These are phyloP conservation scores for Theristus sp. DNA, from an alignment of 2,888 invertebrate genomes.

Conservation along the genomic window DNA sequence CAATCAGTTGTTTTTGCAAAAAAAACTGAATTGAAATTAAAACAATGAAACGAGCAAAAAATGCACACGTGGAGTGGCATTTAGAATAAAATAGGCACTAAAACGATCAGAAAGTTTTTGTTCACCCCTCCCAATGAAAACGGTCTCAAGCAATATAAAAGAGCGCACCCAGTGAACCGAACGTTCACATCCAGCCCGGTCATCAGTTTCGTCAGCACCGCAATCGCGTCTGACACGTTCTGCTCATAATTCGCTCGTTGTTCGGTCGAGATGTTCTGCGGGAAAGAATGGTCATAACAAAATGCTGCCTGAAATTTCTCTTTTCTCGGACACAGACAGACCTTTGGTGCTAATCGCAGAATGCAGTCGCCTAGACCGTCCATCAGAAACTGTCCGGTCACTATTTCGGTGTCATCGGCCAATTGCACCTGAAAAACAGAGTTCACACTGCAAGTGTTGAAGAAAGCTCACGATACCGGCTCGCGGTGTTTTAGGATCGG, in stretches of 20 bases:
- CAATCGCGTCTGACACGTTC: slow-evolving; percentile 40
- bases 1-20: too few species aligned
- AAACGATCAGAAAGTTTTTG: too few species aligned
- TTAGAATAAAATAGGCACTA: neutral
- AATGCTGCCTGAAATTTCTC: too few species aligned
- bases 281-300: neutral
- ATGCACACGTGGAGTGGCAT: too few species aligned
- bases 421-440: slow-evolving; percentile 26
- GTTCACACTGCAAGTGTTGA: neutral
- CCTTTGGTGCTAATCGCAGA: slow-evolving; percentile 27
- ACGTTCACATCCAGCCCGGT: slow-evolving; percentile 43
- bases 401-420: slow-evolving; percentile 31
- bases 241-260: slow-evolving; percentile 37
- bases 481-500: too few species aligned
- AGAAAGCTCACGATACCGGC: neutral
- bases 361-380: slow-evolving; percentile 37
- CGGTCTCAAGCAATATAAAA: too few species aligned
- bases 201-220: slow-evolving; percentile 37
- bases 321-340: neutral
- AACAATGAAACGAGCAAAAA: too few species aligned
- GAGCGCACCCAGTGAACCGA: slow-evolving; percentile 32
- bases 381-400: slow-evolving; percentile 37
- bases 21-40: too few species aligned
- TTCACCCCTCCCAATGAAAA: too few species aligned
- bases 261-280: neutral